Base-by-base conservation (phyloP, 2,888 invertebrate genomes). In the Thymelicus sylvestris region DNA sequence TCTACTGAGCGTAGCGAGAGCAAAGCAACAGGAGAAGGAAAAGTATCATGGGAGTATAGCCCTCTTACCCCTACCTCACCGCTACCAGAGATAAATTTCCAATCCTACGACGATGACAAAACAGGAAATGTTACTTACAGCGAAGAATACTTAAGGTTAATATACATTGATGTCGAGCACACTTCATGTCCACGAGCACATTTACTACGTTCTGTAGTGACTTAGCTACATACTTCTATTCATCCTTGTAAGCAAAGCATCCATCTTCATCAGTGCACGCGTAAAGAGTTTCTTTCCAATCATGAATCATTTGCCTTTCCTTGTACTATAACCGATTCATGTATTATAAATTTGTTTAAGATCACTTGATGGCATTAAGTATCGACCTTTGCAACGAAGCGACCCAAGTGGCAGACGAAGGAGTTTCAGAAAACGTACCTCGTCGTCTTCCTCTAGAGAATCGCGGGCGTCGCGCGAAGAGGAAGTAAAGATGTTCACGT, bases 321-420 rank as follows among this genome's bases (percentile, higher is more conserved):
- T 81, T 91, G 88, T 89, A 90, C 79, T 83, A 91, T 89, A 91
- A 77, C 79, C 88, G 82, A 88, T 84, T 92, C 90, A 91, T 87
- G 77, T 90, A 77, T 83, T 83, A 80, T 85, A 81, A 82, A 84
- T 92, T 94, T 92, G 91, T 94, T 94, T 90, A 93, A 94, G 94
- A 87, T 95, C 95, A 79, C 92, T 96, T 82, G 96, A 96, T 86
- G 96, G 96, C 78, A 94, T 96, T 80, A 95, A 95, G 86, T 94
- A 87, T 81, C 94, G 95, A 75, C 95, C 95, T 70, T 83, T 95
- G 79, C 91, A 95, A 83, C 94, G 95, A 75, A 95, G 93, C 83
- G 95, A 95, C 87, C 95, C 95, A 76, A 95, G 95, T 76, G 95
- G 95, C 74, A 88, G 95, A 55, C 89, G 95, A 74, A 91, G 95